These are phyloP conservation scores for Cephalopholis sonnerati DNA, from an alignment of 2,113 vertebrate genomes.

Conservation along the genomic window DNA sequence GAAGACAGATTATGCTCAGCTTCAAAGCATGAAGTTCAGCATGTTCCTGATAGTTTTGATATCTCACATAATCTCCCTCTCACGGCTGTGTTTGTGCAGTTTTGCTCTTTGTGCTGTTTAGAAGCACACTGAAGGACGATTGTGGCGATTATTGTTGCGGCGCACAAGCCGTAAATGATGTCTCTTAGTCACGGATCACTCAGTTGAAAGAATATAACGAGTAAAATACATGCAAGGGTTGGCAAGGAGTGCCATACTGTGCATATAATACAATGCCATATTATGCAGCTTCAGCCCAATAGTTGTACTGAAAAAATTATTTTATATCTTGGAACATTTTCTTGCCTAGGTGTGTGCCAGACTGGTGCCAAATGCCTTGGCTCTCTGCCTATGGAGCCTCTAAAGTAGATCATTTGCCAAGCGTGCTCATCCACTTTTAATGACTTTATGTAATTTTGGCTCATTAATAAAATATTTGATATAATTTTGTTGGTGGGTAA, in stretches of 20 bases:
- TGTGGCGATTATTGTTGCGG: slow-evolving; percentile 16
- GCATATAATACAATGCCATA: slow-evolving; percentile 25
- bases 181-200: slow-evolving; percentile 38
- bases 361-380: slow-evolving; percentile 67
- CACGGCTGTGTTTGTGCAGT: slow-evolving; percentile 10
- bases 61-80: slow-evolving; percentile 4
- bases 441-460: slow-evolving; percentile 81
- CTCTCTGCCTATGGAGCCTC: slow-evolving; percentile 60
- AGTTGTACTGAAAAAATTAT: slow-evolving; percentile 19
- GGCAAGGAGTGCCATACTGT: background rate
- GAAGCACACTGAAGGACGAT: slow-evolving; percentile 28
- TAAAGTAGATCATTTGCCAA: slow-evolving; percentile 70
- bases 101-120: slow-evolving; percentile 30
- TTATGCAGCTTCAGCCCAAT: slow-evolving; percentile 16
- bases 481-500: slow-evolving; percentile 76
- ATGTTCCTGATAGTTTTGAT: slow-evolving; percentile 22
- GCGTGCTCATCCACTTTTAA: slow-evolving; percentile 82
- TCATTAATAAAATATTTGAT: slow-evolving; percentile 82
- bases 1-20: slow-evolving; percentile 32
- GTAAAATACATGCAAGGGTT: slow-evolving; percentile 25
- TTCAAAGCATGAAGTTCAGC: slow-evolving; percentile 43
- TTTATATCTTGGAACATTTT: slow-evolving; percentile 38
- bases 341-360: slow-evolving; percentile 65
- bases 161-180: slow-evolving; percentile 28
- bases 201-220: slow-evolving; percentile 45